Base-by-base conservation (phyloP, 2,888 invertebrate genomes). In the Punctoribates punctum region DNA sequence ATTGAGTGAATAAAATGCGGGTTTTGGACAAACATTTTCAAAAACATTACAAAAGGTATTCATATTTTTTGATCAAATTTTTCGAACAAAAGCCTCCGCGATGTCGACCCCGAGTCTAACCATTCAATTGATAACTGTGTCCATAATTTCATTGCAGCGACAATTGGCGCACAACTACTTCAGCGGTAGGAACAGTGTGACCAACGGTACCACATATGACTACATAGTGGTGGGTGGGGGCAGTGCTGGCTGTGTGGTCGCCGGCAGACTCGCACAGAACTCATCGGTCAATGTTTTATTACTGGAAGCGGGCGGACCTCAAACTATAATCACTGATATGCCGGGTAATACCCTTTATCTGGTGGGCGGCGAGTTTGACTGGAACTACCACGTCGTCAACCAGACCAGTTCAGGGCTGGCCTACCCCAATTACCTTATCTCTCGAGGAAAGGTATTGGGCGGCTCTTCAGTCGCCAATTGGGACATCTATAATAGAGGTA, bases 271-370 rank as follows among this genome's bases (percentile, higher is more conserved):
- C 6, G 62, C 78, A 0, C 76, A 77, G 17, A 70, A 73, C 15
- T 23, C 65, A 0, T 67, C 70, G n/a, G 76, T 73, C 0, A 57
- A 73, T 0, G 77, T 79, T 1, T 34, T 79, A 8, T 27, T 79
- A 1, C 48, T 79, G 25, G 79, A 79, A 76, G 78, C 78, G 8
- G 79, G 79, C 13, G 77, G 76, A 65, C 51, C 78, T 0, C 78
- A 78, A 17, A 75, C 75, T 1, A 76, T 75, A 42, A 34, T 78
- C 4, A 67, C 78, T 0, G 79, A 79, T 34, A 75, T 75, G 70
- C 62, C 65, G 23, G 75, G 48, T 4, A 67, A 67, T 67, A 70
- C 67, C 15, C 75, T 29, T 4, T 70, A 17, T 42, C 27, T 75
- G 67, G 38, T 70, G 13, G 75, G 75, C 9, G 67, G 67, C 0